Base-by-base conservation (phyloP, 2,888 invertebrate genomes). In the Drosophila mulleri region DNA sequence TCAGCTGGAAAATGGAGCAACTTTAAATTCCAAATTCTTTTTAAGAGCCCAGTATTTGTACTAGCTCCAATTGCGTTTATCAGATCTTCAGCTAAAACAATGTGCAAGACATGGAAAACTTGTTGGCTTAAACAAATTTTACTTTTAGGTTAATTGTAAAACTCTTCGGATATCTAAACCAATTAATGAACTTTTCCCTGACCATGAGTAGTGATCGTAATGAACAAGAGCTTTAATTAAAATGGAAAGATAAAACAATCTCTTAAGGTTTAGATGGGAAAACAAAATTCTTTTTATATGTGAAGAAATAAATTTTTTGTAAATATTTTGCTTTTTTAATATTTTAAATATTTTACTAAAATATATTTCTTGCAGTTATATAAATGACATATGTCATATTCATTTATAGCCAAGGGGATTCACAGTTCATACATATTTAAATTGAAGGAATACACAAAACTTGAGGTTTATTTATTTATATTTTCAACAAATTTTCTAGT, bases 1-100 rank as follows among this genome's bases (percentile, higher is more conserved):
- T 56, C 16, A 35, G 69, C 16, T 47, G 52, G 61, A 65, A 77
- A 65, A 50, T 47, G 56, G 64, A 37, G 39, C 58, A 65, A 47
- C 41, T 39, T 59, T 2, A 16, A n/a, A 57, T 53, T 63, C 41
- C 5, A 16, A 18, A 52, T 57, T 63, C 35, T 32, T 39, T 37
- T n/a, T 11, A 32, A 23, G 12, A 41, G n/a, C 2, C 26, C 20
- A 32, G 20, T n/a, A 20, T 26, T 44, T n/a, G 12, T 16, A 12
- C 44, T 42, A 20, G 35, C 23, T 37, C 11, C 56, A 47, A 18
- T 35, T 3, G 20, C 32, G n/a, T 18, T 47, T 48, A 18, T 63
- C 9, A 39, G 52, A 53, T 35, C 4, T 26, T 6, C 16, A 35
- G 39, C 54, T n/a, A 23, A 39, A 48, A 8, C 16, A 41, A 26